Base-by-base conservation (phyloP, 1,140 invertebrate genomes). In the Leptinotarsa lineolata region DNA sequence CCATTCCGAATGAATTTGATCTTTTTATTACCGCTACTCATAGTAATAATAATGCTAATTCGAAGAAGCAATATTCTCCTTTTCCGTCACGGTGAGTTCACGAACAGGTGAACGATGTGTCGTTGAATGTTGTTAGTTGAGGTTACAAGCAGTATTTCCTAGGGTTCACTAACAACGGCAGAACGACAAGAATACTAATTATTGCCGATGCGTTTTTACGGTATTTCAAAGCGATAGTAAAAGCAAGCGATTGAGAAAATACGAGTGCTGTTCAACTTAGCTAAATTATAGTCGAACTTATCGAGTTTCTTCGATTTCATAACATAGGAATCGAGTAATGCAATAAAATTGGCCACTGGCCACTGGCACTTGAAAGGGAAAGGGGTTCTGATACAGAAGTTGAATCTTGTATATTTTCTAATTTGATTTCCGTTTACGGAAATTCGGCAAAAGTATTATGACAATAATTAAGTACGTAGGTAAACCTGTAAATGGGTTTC, bases 61-160 rank as follows among this genome's bases (percentile, higher is more conserved):
- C 48, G 48, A 16, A 54, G 48, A 54, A 54, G 4, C n/a, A 54
- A 54, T 54, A 54, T 54, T 54, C 2, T 54, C 48, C 48, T 54
- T 54, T 54, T 54, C 48, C 48, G 48, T 54, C 48, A 54, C 48
- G 16, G 5, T 15, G 48, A 54, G 48, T n/a, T 54, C 16, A 54
- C 4, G 48, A 16, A 54, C 48, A 54, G 48, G 15, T 54, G 48
- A 54, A 54, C n/a, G 48, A 54, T 54, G 48, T 54, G 48, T 54
- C 11, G 15, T 54, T n/a, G 48, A 54, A 54, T 16, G 48, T 54
- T 54, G 48, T 54, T 54, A 54, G 48, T 18, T 16, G 48, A 54
- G 48, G 48, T 54, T 54, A 54, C 48, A 18, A 54, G 48, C 48
- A 54, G 48, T 54, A 54, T 54, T 54, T 54, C 48, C 48, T 54